Evolutionary conservation across 2,888 invertebrate genomes (phyloP), one percentile per base, ranked within the genome.

Genomic region (Tricholauxania praeusta): DNA sequence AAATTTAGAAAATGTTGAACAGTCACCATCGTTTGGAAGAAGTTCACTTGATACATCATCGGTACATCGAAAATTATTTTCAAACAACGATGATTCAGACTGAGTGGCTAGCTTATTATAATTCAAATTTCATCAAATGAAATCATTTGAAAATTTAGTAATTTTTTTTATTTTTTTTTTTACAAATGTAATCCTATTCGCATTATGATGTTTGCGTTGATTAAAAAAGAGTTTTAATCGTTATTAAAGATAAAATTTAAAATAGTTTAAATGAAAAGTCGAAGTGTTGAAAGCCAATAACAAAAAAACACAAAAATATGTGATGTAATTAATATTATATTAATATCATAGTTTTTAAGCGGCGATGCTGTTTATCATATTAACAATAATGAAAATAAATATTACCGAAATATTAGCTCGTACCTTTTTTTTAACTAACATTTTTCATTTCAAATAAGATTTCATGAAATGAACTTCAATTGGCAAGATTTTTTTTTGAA

Each of bases 61-160:
- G 48, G 72, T 85, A 67, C 80, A 82, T 60, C 81, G 85, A 57
- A 86, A 84, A 72, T 76, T 86, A 17, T 86, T 86, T 79, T 74
- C 79, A 62, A 78, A 82, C 77, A 79, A 79, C 73, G 82, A 80
- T 64, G 84, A 86, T 70, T 81, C 80, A 52, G 85, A 86, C 76
- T 86, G 78, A 81, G 77, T 52, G 22, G 17, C 19, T 53, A 7
- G 32, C 53, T 14, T 39, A 70, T 22, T 39, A 39, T 59, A 60
- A 32, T 15, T 22, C 48, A 51, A n/a, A 17, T 69, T 69, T 60
- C 69, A 69, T 69, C n/a, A 17, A 69, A 69, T 69, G 60, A 69
- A 69, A 60, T 51, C 51, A 51, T 39, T 60, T 69, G 52, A 52
- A 49, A 15, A 69, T 32, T 63, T 39, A 39, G 39, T 39, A 39